Conservation (phyloP, 2,113 vertebrate species). For the Chaetodon auriga region DNA sequence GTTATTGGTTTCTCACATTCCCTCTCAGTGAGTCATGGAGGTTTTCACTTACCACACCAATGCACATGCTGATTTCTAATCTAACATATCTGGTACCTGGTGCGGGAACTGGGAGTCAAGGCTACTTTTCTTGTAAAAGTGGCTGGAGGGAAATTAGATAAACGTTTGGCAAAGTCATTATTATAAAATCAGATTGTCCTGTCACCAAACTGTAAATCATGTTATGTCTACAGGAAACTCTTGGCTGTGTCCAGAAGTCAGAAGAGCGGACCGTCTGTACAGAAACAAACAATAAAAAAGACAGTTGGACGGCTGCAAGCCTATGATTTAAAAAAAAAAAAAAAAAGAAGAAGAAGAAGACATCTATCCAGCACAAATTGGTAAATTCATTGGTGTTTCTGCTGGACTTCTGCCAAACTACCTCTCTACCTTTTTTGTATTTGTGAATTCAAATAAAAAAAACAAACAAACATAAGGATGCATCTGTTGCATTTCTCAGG, state of each 20-base stretch:
- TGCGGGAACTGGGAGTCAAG: rapidly evolving
- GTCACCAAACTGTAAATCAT: background rate
- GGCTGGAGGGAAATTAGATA: background rate
- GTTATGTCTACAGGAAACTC: constrained; percentile 47
- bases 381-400: background rate
- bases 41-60: background rate
- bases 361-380: background rate
- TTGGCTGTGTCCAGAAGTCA: constrained; percentile 30
- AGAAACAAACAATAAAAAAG: constrained; percentile 25
- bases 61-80: background rate
- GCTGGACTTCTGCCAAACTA: background rate
- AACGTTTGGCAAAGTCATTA: background rate
- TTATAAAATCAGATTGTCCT: background rate
- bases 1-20: background rate
- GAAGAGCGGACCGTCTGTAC: constrained; percentile 27
- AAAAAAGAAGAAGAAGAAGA: too few relatives aligned
- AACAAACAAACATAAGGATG: constrained; percentile 15
- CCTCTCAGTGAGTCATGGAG: background rate
- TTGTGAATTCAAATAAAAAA: constrained; percentile 3
- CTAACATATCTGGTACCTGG: background rate
- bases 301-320: constrained; percentile 29
- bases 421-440: constrained; percentile 27
- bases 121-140: background rate
- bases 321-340: background rate
- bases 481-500: constrained; percentile 4